Conservation (phyloP, 2,113 vertebrate species). For the Hemiprocne comata region DNA sequence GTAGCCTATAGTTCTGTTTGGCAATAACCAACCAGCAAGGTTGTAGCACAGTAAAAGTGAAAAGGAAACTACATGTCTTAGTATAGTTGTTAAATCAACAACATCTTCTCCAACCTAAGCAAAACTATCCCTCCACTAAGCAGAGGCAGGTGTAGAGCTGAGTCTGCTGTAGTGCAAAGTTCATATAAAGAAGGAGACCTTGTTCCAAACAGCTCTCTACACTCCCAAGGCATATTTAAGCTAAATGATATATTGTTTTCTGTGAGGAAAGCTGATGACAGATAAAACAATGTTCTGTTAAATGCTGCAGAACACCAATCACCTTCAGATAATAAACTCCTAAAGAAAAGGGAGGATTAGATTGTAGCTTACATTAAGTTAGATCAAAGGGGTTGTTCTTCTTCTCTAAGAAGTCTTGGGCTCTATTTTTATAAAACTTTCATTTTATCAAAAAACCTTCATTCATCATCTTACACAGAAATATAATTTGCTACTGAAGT, state of each 20-base stretch:
- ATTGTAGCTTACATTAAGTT: neutral
- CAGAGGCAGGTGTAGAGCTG: neutral
- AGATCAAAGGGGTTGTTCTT: neutral
- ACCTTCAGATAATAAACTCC: conserved; percentile 10
- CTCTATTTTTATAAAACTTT: neutral
- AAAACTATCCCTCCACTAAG: neutral
- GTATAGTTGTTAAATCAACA: neutral
- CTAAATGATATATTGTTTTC: neutral
- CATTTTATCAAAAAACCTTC: neutral
- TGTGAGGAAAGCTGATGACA: neutral
- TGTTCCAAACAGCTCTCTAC: neutral
- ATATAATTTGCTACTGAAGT: neutral
- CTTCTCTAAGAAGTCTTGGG: neutral
- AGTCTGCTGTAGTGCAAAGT: neutral
- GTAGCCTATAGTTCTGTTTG: neutral
- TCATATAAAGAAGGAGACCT: neutral
- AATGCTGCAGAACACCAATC: neutral
- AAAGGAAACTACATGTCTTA: neutral
- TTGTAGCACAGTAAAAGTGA: neutral
- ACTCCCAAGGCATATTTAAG: neutral
- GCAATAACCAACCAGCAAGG: neutral
- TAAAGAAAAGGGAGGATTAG: conserved; percentile 18
- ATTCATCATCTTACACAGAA: neutral
- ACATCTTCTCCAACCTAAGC: neutral
- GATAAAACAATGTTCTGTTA: neutral